Percentiles rank a stretch among this genome's conserved stretches.
These are phyloP conservation scores for Aphodius granarius DNA, from an alignment of 2,888 invertebrate genomes.

Conservation along the genomic window DNA sequence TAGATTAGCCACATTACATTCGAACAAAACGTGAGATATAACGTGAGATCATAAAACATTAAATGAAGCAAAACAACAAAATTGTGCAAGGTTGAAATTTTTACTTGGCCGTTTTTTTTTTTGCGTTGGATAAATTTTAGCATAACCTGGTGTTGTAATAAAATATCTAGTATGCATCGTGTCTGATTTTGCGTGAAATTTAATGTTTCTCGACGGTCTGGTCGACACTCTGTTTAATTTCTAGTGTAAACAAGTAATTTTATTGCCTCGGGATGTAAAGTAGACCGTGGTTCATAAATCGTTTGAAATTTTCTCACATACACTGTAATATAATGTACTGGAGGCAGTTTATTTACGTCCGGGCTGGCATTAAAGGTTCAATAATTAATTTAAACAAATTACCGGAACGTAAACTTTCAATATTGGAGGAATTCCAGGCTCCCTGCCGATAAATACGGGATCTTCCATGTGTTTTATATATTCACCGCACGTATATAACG, in stretches of 20 bases:
- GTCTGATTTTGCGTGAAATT: neutral
- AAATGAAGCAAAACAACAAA: too few relatives aligned
- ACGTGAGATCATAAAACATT: too few relatives aligned
- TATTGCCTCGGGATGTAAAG: neutral
- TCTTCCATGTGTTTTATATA: neutral
- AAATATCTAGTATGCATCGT: neutral
- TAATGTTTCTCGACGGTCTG: neutral
- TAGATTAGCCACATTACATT: too few relatives aligned
- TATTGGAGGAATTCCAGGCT: slow-evolving; percentile 1
- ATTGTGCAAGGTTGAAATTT: too few relatives aligned
- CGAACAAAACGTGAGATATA: too few relatives aligned
- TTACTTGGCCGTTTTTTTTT: too few relatives aligned
- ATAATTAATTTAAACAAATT: slow-evolving; percentile 15
- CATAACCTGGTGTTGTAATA: neutral
- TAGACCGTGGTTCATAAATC: neutral
- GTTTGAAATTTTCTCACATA: neutral
- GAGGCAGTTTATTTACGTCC: neutral
- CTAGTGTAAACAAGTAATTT: neutral
- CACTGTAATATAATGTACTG: neutral
- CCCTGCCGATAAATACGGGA: neutral
- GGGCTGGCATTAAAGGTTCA: slow-evolving; percentile 1
- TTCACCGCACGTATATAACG: neutral
- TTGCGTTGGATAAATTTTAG: too few relatives aligned
- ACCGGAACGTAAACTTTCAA: slow-evolving; percentile 4
- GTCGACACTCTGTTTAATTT: neutral